Evolutionary conservation across 2,797 vertebrate genomes (phyloP), one percentile per base, ranked within the genome.

Genomic region (Argya squamiceps): DNA sequence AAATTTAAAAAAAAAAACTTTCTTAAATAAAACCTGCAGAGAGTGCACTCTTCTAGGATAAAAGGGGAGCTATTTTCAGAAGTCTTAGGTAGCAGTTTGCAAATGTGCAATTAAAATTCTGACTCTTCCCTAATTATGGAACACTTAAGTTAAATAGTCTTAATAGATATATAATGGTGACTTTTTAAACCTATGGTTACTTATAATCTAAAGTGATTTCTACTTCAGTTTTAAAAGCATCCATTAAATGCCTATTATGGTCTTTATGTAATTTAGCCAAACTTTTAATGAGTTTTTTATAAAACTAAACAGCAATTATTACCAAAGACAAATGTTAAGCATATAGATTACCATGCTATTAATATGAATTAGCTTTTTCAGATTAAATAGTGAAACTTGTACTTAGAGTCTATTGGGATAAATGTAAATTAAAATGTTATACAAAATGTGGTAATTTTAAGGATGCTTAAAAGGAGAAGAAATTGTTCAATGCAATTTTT

Each of bases 21-120:
- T 37, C n/a, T 36, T 29, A 75, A 81, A 70, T 56, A 52, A 85
- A 80, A 58, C 4, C 15, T 79, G 4, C 9, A 91, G 24, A 71
- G 55, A 91, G 8, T 32, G 12, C 3, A 76, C 6, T 68, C 5
- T 58, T 62, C 16, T 69, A 62, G 44, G 39, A 67, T 91, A 96
- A 96, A 97, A 96, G 71, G 71, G 97, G 75, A 89, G 15, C 22
- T 87, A 41, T 97, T 94, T 97, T 97, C 92, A 94, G 83, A 93
- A 97, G 95, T 95, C 68, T 50, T 71, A 97, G 78, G 58, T 94
- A 97, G 77, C 93, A 97, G 93, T 98, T 97, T 98, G 95, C 87
- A 97, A 98, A 98, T 95, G 93, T 97, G 97, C 96, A 97, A 96
- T 98, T 98, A 98, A 97, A 98, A 98, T 97, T 89, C 94, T 97